Evolutionary conservation across 1,140 invertebrate species (phyloP).

Genomic region (Callitettix versicolor): DNA sequence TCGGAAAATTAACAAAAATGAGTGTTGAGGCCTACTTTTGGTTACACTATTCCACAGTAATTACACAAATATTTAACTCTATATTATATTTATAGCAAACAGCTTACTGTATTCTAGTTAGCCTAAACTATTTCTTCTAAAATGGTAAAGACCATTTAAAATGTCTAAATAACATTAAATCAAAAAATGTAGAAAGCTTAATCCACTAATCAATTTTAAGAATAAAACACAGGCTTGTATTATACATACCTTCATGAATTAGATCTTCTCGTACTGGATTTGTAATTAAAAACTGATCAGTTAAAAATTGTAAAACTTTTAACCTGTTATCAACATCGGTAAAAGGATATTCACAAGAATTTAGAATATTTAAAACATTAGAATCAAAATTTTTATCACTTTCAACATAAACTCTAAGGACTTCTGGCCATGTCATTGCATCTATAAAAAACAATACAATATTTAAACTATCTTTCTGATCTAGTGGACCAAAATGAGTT

Average conservation of each 20-base stretch:
- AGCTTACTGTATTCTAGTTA: no score
- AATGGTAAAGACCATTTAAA: no score
- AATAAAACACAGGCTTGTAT: no score
- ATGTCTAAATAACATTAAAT: no score
- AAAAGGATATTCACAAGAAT: slow-evolving; percentile 78
- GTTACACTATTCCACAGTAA: no score
- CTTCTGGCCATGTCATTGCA: slow-evolving; percentile 89
- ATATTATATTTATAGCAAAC: no score
- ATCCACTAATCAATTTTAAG: no score
- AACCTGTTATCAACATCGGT: slow-evolving; percentile 70
- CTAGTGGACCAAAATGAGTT: slow-evolving; percentile 88
- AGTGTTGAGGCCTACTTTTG: no score
- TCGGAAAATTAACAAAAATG: no score
- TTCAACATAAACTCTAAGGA: slow-evolving; percentile 77
- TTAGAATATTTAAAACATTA: slow-evolving; percentile 54
- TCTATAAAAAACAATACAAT: slow-evolving; percentile 85
- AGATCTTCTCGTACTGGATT: slow-evolving; percentile 87
- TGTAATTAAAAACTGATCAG: slow-evolving; percentile 88
- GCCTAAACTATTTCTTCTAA: no score
- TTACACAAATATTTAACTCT: no score
- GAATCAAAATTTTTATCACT: slow-evolving; percentile 74
- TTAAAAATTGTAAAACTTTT: slow-evolving; percentile 79
- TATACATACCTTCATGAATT: slow-evolving; percentile 73
- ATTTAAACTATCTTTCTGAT: slow-evolving; percentile 94
- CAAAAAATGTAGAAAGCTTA: no score